Conservation (phyloP, 2,113 vertebrate species). For the Chamaetylas fuelleborni region DNA sequence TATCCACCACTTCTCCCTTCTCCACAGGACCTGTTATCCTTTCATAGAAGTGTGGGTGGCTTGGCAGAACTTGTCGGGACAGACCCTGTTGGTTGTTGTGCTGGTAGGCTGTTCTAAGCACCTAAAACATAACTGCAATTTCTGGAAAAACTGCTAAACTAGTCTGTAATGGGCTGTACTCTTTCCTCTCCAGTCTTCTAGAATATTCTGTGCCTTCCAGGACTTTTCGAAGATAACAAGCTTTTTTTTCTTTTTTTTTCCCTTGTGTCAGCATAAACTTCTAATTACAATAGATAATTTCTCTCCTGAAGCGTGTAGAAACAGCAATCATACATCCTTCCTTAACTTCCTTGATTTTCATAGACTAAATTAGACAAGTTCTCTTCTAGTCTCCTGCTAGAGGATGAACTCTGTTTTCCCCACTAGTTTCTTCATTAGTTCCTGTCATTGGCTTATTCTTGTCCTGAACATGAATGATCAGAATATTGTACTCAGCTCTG, state of each 20-base stretch:
- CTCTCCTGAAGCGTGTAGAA: neutral
- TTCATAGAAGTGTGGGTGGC: neutral
- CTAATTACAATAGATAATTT: neutral
- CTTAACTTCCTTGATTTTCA: neutral
- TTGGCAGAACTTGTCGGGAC: neutral
- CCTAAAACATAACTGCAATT: neutral
- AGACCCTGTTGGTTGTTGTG: neutral
- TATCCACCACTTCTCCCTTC: neutral
- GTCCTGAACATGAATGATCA: neutral
- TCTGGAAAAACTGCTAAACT: neutral
- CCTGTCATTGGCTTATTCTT: neutral
- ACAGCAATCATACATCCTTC: neutral
- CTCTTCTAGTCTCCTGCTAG: neutral
- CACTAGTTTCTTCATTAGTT: neutral
- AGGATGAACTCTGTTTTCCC: neutral
- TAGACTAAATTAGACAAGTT: neutral
- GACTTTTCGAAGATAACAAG: neutral
- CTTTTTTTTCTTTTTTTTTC: fast-evolving
- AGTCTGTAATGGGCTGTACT: neutral
- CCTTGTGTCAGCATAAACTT: neutral
- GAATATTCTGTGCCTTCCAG: neutral
- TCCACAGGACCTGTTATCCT: neutral
- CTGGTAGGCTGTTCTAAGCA: neutral
- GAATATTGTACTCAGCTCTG: neutral
- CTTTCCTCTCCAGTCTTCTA: neutral